These are phyloP conservation scores for Phyllotreta cruciferae DNA, from an alignment of 2,888 invertebrate species.

Conservation along the genomic window DNA sequence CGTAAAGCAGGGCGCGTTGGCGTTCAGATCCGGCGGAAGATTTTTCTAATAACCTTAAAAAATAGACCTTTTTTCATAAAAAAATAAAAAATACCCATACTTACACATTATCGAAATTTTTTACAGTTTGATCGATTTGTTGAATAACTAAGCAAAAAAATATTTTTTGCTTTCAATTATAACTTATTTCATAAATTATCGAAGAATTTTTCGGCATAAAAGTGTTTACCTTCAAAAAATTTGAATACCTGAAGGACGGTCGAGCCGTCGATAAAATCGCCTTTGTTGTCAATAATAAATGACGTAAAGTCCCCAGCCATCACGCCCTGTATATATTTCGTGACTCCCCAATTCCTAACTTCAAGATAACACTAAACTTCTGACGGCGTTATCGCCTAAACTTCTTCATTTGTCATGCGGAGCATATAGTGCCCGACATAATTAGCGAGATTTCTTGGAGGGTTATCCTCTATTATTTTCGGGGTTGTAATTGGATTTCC, in stretches of 20 bases:
- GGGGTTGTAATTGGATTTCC: conserved; percentile 31
- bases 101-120: too few relatives aligned
- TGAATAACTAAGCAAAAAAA: too few relatives aligned
- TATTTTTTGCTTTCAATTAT: too few relatives aligned
- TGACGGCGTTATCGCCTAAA: conserved; percentile 34
- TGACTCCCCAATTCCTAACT: conserved; percentile 28
- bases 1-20: conserved; percentile 48
- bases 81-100: too few relatives aligned
- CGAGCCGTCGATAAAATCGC: not conserved
- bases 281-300: conserved; percentile 62
- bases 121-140: too few relatives aligned
- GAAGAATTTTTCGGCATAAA: too few relatives aligned
- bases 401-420: conserved; percentile 40
- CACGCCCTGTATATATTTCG: conserved; percentile 44
- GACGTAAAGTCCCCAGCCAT: conserved; percentile 53
- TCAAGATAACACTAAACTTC: conserved; percentile 34
- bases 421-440: conserved; percentile 32
- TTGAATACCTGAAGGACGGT: conserved; percentile 15
- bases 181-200: too few relatives aligned
- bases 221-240: conserved; percentile 2
- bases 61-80: too few relatives aligned
- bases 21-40: conserved; percentile 5
- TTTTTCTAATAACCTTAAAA: not conserved
- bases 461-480: conserved; percentile 35
- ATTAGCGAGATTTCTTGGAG: conserved; percentile 37